phyloP scores from a whole-genome alignment of 2,888 invertebrate genomes.

The Campopleginae sp. region DNA sequence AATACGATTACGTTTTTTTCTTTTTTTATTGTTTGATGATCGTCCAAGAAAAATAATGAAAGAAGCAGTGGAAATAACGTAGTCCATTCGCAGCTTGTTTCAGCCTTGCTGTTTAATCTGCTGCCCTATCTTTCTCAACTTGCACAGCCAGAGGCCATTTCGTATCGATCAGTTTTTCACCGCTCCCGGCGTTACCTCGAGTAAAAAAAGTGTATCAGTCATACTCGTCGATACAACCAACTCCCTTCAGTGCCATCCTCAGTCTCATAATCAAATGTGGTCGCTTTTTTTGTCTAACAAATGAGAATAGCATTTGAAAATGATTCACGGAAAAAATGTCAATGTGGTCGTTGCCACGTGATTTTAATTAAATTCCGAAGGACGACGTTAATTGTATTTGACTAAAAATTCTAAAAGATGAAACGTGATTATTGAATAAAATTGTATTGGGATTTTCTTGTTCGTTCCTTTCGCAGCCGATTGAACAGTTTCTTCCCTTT shows the following conservation, averaged over 20 bases:
- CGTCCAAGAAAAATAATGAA: not conserved
- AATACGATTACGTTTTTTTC: not conserved
- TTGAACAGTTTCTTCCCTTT: not conserved
- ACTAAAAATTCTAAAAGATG: not conserved
- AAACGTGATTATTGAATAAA: not conserved
- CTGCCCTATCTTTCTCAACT: not conserved
- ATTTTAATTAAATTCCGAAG: not conserved
- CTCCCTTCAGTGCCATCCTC: not conserved
- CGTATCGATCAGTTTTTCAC: conserved; percentile 43
- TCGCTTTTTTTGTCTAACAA: not conserved
- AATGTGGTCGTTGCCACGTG: not conserved
- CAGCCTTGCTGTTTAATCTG: not conserved
- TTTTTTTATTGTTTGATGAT: not conserved
- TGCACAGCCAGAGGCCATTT: conserved; percentile 28
- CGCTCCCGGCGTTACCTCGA: conserved; percentile 4
- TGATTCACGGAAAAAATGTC: conserved; percentile 2
- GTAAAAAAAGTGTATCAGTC: conserved; percentile 1
- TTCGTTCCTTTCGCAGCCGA: not conserved
- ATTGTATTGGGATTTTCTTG: not conserved
- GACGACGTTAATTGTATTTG: not conserved
- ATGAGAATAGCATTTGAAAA: conserved; percentile 17
- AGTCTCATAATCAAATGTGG: not conserved
- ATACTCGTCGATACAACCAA: not conserved
- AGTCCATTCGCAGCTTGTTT: not conserved
- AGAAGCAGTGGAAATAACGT: not conserved